phyloP scores from a whole-genome alignment of 2,888 invertebrate species.

The Thymelicus acteon region DNA sequence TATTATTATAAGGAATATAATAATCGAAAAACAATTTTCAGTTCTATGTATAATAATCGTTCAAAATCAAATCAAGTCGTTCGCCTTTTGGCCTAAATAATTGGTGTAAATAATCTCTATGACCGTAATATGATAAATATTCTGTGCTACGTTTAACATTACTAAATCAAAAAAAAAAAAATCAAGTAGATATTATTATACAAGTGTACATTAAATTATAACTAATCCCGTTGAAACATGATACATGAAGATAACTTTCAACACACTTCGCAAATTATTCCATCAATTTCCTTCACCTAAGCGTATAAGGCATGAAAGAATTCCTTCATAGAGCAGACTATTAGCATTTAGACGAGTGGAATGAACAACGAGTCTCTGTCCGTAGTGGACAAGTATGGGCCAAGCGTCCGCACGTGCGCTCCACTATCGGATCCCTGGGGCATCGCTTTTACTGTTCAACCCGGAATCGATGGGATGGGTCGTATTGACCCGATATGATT shows the following conservation, averaged over 20 bases:
- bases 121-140: too few species aligned
- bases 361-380: constrained; percentile 26
- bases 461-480: neutral
- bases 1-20: too few species aligned
- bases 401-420: constrained; percentile 3
- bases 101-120: too few species aligned
- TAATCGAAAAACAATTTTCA: too few species aligned
- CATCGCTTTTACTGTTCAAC: constrained; percentile 21
- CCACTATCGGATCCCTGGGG: constrained; percentile 10
- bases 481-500: neutral
- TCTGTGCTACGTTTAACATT: too few species aligned
- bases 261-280: constrained; percentile 12
- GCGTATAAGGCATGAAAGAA: constrained; percentile 27
- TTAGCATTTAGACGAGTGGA: constrained; percentile 15
- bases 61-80: too few species aligned
- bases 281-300: constrained; percentile 22
- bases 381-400: too few species aligned
- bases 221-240: neutral
- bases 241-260: constrained; percentile 4
- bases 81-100: too few species aligned
- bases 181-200: too few species aligned
- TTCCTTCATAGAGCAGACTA: constrained; percentile 15
- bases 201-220: too few species aligned
- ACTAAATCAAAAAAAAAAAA: too few species aligned
- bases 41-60: too few species aligned